Base-by-base conservation (phyloP, 1,140 invertebrate species). In the Vanessa atalanta region DNA sequence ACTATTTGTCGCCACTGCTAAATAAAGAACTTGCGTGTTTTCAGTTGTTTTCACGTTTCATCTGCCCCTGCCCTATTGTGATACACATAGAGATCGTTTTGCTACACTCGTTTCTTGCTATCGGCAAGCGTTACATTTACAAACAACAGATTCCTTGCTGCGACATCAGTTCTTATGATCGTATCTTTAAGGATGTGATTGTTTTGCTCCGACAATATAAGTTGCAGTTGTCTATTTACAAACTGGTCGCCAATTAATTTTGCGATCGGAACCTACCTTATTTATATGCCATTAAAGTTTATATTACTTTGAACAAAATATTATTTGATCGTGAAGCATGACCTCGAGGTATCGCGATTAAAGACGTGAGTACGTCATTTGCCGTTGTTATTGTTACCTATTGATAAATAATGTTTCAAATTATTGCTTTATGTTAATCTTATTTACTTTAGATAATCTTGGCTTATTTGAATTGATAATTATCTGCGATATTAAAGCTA, bases 11-110 rank as follows among this genome's bases (percentile, higher is more conserved):
- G 72, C 72, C 72, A 37, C 61, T 61, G 65, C 53, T 73, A 68
- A 67, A 72, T 72, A 67, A 72, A 72, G 71, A 72, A 67, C 65
- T 72, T 72, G 51, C 72, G 26, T 50, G 43, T 47, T 69, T 69
- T 69, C 68, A 63, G 37, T 69, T 69, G 55, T 57, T 69, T 60
- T 69, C 67, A 68, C 16, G 15, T 63, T 57, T 47, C 68, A 3
- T 50, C 14, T 26, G 14, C 37, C 12, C 15, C 20, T 31, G n/a
- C 57, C 68, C 63, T 70, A 70, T 63, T 63, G 47, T 7, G 43
- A 48, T 63, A n/a, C 5, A 13, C 1, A 70, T 70, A 70, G 50
- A 63, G 68, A 60, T 50, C 23, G 11, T 70, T 43, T 70, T 70
- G 43, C 67, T 48, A 23, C 57, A 60, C 57, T 43, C 26, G 9